phyloP scores from a whole-genome alignment of 2,113 vertebrate genomes.

The Sceloporus undulatus region DNA sequence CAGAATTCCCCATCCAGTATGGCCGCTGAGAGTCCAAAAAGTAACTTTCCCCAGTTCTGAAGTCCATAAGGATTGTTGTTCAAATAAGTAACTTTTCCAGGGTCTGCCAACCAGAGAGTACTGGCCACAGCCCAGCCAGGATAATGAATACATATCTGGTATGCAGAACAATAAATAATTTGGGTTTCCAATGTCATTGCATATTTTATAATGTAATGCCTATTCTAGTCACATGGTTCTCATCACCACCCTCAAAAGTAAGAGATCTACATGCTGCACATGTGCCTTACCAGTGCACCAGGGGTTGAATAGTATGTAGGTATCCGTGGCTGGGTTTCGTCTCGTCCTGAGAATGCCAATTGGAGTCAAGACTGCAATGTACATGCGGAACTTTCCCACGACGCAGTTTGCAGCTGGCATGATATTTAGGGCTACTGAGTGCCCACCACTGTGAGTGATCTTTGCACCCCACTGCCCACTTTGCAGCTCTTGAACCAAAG shows the following conservation, averaged over 20 bases:
- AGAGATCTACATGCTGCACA: background rate
- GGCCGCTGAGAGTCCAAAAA: no score
- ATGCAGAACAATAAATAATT: background rate
- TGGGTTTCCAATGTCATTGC: background rate
- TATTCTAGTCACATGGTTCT: background rate
- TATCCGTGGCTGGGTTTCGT: conserved; percentile 74
- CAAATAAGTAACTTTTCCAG: no score
- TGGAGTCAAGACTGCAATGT: conserved; percentile 87
- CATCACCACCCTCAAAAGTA: background rate
- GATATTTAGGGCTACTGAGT: conserved; percentile 82
- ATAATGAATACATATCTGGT: background rate
- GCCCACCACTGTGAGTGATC: conserved; percentile 73
- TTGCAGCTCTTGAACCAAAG: conserved; percentile 74
- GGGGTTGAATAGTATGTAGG: conserved; percentile 95
- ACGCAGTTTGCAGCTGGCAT: conserved; percentile 86
- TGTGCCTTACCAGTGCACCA: conserved; percentile 86
- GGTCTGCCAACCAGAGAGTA: background rate
- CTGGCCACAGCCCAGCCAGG: background rate
- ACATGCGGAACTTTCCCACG: conserved; percentile 91
- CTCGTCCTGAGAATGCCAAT: conserved; percentile 88
- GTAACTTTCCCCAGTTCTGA: no score
- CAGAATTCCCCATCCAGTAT: no score
- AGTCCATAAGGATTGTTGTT: no score
- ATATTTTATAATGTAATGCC: no score
- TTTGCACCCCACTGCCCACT: conserved; percentile 85